These are phyloP conservation scores for Argynnis bischoffii DNA, from an alignment of 2,888 invertebrate species.

Conservation along the genomic window DNA sequence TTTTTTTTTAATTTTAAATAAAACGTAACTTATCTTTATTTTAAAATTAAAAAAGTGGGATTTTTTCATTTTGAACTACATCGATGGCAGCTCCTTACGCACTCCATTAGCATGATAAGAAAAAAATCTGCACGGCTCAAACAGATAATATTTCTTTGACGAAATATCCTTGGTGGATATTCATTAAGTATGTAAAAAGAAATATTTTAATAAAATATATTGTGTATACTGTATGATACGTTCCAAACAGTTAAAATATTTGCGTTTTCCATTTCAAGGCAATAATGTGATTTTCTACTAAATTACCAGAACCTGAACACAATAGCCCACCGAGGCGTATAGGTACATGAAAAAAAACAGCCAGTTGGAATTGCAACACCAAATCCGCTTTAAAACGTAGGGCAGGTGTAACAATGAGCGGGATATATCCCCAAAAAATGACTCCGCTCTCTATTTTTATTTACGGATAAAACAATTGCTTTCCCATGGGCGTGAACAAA, in stretches of 20 bases:
- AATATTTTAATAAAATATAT: too few relatives aligned
- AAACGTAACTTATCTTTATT: not conserved
- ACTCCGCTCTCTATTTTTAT: conserved; percentile 46
- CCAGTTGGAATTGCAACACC: conserved; percentile 45
- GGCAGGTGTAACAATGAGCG: conserved; percentile 48
- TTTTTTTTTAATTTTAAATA: not conserved
- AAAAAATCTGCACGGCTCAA: too few relatives aligned
- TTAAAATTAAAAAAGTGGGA: too few relatives aligned
- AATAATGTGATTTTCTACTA: conserved; percentile 33
- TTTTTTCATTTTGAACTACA: too few relatives aligned
- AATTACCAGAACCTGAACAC: conserved; percentile 39
- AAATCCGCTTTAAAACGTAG: conserved; percentile 41
- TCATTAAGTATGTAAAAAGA: too few relatives aligned
- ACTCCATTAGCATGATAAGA: too few relatives aligned
- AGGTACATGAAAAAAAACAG: conserved; percentile 40
- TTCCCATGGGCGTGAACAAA: conserved; percentile 54
- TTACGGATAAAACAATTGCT: conserved; percentile 54
- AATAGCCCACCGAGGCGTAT: conserved; percentile 35
- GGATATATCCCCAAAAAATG: conserved; percentile 46
- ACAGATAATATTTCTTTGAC: too few relatives aligned
- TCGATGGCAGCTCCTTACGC: too few relatives aligned
- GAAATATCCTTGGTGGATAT: too few relatives aligned
- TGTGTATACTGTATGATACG: not conserved
- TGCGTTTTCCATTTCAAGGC: conserved; percentile 19
- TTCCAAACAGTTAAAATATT: conserved; percentile 11